phyloP scores from a whole-genome alignment of 2,888 invertebrate genomes.

The Bibio marci region DNA sequence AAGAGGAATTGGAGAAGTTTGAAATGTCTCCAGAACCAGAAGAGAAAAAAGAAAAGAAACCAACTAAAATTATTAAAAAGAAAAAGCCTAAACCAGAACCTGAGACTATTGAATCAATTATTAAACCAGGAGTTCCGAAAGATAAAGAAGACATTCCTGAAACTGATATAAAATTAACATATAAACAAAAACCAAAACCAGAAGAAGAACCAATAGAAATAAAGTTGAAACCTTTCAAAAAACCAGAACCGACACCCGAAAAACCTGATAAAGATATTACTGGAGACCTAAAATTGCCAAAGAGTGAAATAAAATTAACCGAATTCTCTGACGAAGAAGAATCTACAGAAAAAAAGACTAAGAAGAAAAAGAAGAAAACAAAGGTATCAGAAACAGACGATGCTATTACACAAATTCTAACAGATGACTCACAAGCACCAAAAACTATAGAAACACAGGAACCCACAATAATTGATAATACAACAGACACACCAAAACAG shows the following conservation, averaged over 20 bases:
- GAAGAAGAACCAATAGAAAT: conserved; percentile 23
- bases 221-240: conserved; percentile 18
- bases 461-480: conserved; percentile 19
- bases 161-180: background rate
- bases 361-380: background rate
- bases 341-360: background rate
- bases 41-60: conserved; percentile 9
- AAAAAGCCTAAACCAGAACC: conserved; percentile 28
- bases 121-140: conserved; percentile 27
- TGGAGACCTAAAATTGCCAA: background rate
- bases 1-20: conserved; percentile 12
- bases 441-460: conserved; percentile 22
- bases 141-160: conserved; percentile 4
- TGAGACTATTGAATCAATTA: conserved; percentile 28
- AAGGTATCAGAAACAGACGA: conserved; percentile 6
- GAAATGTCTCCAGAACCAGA: conserved; percentile 14
- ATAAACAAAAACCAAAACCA: conserved; percentile 17
- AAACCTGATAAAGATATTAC: conserved; percentile 4
- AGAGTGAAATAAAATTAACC: background rate
- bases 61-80: conserved; percentile 21
- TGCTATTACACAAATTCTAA: conserved; percentile 18
- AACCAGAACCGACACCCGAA: conserved; percentile 11
- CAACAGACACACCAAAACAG: conserved; percentile 18
- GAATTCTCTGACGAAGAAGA: background rate
- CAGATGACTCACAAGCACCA: conserved; percentile 17